phyloP scores from a whole-genome alignment of 2,797 vertebrate genomes.

The Onychomys leucogaster region DNA sequence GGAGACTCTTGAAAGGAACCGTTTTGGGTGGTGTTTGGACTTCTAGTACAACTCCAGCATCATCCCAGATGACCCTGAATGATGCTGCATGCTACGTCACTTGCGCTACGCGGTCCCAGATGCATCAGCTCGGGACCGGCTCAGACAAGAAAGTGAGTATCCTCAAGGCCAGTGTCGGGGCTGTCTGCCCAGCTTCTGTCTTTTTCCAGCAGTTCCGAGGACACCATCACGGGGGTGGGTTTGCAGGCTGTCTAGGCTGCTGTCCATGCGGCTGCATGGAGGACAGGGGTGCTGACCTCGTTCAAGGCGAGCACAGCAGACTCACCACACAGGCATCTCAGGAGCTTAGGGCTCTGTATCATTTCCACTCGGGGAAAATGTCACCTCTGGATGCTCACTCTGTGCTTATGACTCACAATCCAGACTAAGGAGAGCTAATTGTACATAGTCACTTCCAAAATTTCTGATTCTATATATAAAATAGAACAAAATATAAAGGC shows the following conservation, averaged over 20 bases:
- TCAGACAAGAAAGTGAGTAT: background rate
- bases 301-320: background rate
- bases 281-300: background rate
- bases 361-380: background rate
- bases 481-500: background rate
- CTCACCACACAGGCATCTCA: background rate
- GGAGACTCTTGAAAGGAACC: background rate
- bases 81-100: background rate
- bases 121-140: background rate
- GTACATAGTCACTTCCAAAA: background rate
- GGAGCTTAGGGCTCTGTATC: background rate
- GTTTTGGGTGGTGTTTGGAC: background rate
- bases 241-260: background rate
- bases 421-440: conserved; percentile 24
- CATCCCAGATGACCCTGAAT: background rate
- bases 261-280: background rate
- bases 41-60: too few relatives aligned
- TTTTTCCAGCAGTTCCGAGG: background rate
- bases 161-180: background rate
- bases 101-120: background rate
- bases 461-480: conserved; percentile 50
- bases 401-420: background rate
- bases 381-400: background rate
- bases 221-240: background rate
- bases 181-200: background rate